Evolutionary conservation across 2,797 vertebrate genomes (phyloP), one percentile per base, ranked within the genome.

Genomic region (Coregonus suidteri): DNA sequence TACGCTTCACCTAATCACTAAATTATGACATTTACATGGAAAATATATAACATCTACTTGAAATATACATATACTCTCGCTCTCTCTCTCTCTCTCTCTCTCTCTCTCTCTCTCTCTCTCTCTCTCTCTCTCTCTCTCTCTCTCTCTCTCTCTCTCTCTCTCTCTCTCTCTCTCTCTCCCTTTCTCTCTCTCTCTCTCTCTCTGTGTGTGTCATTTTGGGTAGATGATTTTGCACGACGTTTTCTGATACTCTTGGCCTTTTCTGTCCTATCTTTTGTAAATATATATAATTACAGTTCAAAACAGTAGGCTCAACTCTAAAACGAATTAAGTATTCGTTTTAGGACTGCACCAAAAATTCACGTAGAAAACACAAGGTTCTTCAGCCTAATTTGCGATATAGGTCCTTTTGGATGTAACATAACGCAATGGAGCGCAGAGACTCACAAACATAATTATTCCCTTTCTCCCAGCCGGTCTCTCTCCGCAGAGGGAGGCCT

Each of bases 401-500:
- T 25, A 3, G 20, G 18, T 25, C 3, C 13, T 34, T 67, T 67
- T 35, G 16, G 16, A 67, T 67, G 16, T 18, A 15, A 14, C 13
- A 16, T 34, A 68, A 68, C 16, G 11, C 41, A 11, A 35, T 16
- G 20, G 31, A 35, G 16, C 66, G 4, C 16, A 35, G 14, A 35
- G 14, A 68, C 14, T 34, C 66, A 13, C 41, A 47, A 47, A 47
- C 34, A 68, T 5, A 6, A 34, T 35, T 65, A 31, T 31, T 65
- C 3, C 69, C 80, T 65, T 52, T 66, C 81, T 67, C 25, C 56
- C 72, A 37, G 52, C 69, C 52, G 15, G 37, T 13, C 34, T 67
- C 41, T n/a, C 53, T 34, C 64, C 30, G 62, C 52, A 69, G 69
- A 67, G 53, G 59, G 71, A 70, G 64, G 52, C 65, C 70, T 34